These are phyloP conservation scores for Pogonomyrmex barbatus DNA, from an alignment of 1,140 invertebrate genomes.

Conservation along the genomic window DNA sequence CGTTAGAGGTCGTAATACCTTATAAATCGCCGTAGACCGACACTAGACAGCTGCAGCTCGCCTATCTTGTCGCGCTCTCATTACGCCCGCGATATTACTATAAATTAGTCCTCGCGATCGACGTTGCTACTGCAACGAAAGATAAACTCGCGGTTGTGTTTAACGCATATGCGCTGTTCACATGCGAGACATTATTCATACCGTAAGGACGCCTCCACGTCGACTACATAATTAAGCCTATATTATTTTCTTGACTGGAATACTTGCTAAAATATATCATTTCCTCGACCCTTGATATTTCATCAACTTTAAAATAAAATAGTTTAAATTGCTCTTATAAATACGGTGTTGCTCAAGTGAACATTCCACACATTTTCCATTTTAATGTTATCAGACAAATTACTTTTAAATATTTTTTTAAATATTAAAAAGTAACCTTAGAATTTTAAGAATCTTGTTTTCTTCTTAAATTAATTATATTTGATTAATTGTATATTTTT, in stretches of 20 bases:
- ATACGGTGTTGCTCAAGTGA: not conserved
- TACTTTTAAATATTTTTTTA: constrained; percentile 8
- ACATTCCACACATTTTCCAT: not conserved
- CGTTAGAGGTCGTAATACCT: constrained; percentile 50
- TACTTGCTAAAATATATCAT: not conserved
- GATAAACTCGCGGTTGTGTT: constrained; percentile 19
- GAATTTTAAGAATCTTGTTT: not conserved
- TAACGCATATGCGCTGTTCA: not conserved
- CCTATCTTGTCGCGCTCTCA: constrained; percentile 41
- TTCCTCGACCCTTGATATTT: not conserved
- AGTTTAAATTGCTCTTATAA: not conserved
- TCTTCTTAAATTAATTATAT: not conserved
- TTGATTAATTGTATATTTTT: not conserved
- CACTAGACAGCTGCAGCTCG: not conserved
- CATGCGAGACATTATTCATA: not conserved
- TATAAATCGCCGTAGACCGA: constrained; percentile 45
- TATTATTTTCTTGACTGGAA: not conserved
- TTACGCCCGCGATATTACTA: constrained; percentile 42
- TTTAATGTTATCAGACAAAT: not conserved
- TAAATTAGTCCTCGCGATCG: constrained; percentile 34
- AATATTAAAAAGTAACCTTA: not conserved
- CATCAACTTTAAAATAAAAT: not conserved
- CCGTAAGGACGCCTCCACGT: not conserved
- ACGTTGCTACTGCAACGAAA: not conserved
- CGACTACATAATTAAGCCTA: constrained; percentile 17